Evolutionary conservation across 2,888 invertebrate species (phyloP).

Genomic region (Ophioninae sp.): DNA sequence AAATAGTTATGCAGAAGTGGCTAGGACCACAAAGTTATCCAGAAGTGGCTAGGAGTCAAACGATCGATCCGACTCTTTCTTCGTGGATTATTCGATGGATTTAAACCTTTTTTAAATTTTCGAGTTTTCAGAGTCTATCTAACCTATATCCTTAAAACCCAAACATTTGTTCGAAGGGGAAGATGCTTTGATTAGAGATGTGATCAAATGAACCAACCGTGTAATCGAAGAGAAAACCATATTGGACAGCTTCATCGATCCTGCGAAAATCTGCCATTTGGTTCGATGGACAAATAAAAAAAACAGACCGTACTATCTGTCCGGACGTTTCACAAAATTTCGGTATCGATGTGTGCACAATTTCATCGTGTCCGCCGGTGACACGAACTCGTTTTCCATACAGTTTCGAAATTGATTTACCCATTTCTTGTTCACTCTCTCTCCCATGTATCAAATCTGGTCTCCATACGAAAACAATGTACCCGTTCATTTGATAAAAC

Average conservation of each 20-base stretch:
- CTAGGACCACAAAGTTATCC: too few species aligned
- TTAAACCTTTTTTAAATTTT: too few species aligned
- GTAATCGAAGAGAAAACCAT: neutral
- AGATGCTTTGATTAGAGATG: too few species aligned
- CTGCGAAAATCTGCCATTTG: neutral
- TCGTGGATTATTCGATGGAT: too few species aligned
- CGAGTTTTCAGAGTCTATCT: too few species aligned
- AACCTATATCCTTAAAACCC: too few species aligned
- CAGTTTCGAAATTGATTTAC: neutral
- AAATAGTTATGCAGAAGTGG: too few species aligned
- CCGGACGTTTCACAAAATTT: neutral
- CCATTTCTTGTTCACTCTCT: neutral
- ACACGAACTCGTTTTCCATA: neutral
- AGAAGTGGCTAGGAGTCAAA: too few species aligned
- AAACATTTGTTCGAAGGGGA: too few species aligned
- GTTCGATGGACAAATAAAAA: neutral
- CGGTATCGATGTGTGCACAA: neutral
- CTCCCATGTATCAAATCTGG: neutral
- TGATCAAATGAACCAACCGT: neutral
- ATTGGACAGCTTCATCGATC: neutral
- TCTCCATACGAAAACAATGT: neutral
- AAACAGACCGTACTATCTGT: neutral
- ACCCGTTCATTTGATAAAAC: constrained; percentile 26
- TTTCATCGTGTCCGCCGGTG: neutral
- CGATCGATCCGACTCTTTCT: too few species aligned